Evolutionary conservation across 2,113 vertebrate genomes (phyloP).

Genomic region (Crocuta crocuta): DNA sequence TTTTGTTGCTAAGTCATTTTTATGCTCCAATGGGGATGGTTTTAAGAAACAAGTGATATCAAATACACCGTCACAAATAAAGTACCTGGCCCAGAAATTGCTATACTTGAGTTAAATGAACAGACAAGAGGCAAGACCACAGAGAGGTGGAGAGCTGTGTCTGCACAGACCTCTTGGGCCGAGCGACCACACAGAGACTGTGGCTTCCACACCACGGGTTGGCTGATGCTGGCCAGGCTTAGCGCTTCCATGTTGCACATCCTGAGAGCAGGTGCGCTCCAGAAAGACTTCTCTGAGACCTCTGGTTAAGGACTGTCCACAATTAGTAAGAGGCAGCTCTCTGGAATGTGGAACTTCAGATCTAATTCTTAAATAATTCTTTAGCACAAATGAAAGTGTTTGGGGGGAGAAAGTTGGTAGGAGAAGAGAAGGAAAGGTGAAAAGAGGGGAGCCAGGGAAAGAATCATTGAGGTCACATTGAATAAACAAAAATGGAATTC

Average conservation of each 20-base stretch:
- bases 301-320: background rate
- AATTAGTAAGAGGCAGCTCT: background rate
- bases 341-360: background rate
- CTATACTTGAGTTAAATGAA: background rate
- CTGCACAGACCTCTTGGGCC: background rate
- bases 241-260: too few relatives aligned
- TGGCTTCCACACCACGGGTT: background rate
- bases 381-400: background rate
- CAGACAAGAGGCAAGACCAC: background rate
- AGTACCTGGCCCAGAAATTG: background rate
- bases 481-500: constrained; percentile 44
- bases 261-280: background rate
- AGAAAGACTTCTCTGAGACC: background rate
- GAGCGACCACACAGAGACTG: background rate
- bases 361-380: background rate
- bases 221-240: background rate
- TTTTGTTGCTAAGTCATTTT: background rate
- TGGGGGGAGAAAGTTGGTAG: background rate
- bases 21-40: background rate
- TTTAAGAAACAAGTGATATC: background rate
- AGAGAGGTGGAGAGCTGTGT: background rate
- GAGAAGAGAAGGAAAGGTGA: background rate
- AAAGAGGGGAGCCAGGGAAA: background rate
- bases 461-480: background rate
- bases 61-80: background rate